Conservation (phyloP, 1,140 invertebrate genomes). For the Mya arenaria region DNA sequence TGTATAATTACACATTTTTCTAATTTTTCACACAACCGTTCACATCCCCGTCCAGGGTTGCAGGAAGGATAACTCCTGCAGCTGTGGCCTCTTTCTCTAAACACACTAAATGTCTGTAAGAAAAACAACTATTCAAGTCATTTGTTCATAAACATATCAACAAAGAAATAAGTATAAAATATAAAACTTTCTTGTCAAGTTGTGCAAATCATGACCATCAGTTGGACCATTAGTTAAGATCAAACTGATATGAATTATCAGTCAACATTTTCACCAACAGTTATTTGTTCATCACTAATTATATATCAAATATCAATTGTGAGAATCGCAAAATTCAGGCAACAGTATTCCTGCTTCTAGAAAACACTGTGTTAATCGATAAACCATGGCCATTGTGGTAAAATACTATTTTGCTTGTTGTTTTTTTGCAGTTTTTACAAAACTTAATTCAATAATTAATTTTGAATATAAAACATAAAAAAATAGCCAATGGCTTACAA, state of each 20-base stretch:
- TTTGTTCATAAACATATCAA: background rate
- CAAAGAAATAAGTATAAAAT: background rate
- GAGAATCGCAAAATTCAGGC: background rate
- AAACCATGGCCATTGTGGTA: too few species aligned
- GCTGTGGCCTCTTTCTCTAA: slow-evolving; percentile 76
- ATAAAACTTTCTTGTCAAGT: background rate
- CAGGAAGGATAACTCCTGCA: slow-evolving; percentile 71
- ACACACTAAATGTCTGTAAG: slow-evolving; percentile 75
- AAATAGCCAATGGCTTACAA: too few species aligned
- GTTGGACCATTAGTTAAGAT: background rate
- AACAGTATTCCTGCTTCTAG: background rate
- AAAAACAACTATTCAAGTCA: slow-evolving; percentile 15
- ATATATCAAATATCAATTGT: too few species aligned
- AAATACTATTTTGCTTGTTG: too few species aligned
- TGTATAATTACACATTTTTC: too few species aligned
- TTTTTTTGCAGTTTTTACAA: too few species aligned
- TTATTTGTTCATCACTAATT: background rate
- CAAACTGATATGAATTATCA: background rate
- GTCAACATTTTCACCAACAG: background rate
- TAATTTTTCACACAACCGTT: too few species aligned
- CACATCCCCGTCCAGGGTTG: slow-evolving; percentile 59
- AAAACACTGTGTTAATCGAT: background rate
- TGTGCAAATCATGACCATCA: background rate
- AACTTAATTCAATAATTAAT: too few species aligned
- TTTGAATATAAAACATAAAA: too few species aligned